phyloP scores from a whole-genome alignment of 2,888 invertebrate species.

The Lasioglossum calceatum region DNA sequence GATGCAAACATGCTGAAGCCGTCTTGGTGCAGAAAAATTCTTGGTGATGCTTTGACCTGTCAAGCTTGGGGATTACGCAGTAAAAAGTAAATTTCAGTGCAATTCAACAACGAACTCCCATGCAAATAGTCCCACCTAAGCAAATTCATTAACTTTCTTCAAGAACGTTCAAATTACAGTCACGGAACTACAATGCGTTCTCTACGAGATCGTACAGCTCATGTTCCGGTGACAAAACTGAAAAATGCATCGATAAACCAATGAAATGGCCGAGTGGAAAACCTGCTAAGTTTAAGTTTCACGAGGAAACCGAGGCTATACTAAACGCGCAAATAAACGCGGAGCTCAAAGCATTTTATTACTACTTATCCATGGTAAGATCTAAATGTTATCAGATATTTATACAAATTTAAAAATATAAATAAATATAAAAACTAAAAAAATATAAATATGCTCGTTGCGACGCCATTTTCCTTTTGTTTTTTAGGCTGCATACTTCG shows the following conservation, averaged over 20 bases:
- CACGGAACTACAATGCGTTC: background rate
- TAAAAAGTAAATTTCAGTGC: conserved; percentile 40
- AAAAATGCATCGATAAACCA: conserved; percentile 60
- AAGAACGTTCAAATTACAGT: conserved; percentile 27
- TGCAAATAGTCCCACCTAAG: background rate
- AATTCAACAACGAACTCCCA: background rate
- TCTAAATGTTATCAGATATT: background rate
- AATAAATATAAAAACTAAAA: too few species aligned
- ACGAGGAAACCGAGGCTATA: conserved; percentile 85
- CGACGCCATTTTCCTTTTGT: background rate
- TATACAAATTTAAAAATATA: background rate
- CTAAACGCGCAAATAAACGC: conserved; percentile 86
- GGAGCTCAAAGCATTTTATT: conserved; percentile 87
- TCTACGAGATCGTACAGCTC: background rate
- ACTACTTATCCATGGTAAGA: conserved; percentile 87
- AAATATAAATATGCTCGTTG: background rate
- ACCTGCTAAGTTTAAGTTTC: conserved; percentile 77
- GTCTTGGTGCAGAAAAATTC: conserved; percentile 10
- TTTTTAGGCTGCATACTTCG: conserved; percentile 82
- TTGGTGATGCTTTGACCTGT: background rate
- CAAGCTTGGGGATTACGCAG: conserved; percentile 17
- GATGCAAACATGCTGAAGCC: conserved; percentile 44
- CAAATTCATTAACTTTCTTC: conserved; percentile 37
- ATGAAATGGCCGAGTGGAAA: conserved; percentile 74
- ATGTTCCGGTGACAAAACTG: background rate